Base-by-base conservation (phyloP, 37 sponge, comb jelly and placozoan genomes). In the Diacarnus erythraeanus region DNA sequence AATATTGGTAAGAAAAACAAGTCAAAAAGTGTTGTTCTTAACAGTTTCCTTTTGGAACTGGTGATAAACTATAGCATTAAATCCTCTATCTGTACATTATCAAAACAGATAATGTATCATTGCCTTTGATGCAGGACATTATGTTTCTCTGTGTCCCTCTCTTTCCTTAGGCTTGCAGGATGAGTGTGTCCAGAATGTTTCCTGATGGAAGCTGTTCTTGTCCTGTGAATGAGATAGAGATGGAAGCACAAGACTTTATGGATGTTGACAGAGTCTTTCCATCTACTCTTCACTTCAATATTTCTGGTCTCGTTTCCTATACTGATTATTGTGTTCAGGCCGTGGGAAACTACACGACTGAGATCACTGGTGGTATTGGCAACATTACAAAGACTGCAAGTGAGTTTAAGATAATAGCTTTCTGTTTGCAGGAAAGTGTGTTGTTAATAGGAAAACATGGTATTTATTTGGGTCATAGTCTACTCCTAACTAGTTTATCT, bases 291-390 rank as follows among this genome's bases (percentile, higher is more conserved):
- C n/a, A n/a, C n/a, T n/a, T n/a, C n/a, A n/a, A n/a, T n/a, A n/a
- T n/a, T n/a, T n/a, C n/a, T n/a, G n/a, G n/a, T n/a, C n/a, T n/a
- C n/a, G n/a, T n/a, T n/a, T n/a, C n/a, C n/a, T n/a, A n/a, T n/a
- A n/a, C n/a, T n/a, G n/a, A n/a, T n/a, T n/a, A n/a, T 35, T 74
- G 74, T 54, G 35, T 74, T 35, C 74, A 54, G 34, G 27, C 25
- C 54, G 57, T 74, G 18, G 74, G 74, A 9, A 74, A 33, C 18
- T 74, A 74, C 74, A 51, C 23, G 8, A 22, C 74, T 5, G 74
- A 74, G 35, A 57, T 74, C 34, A 74, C 66, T 34, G 66, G 3
- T 8, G 66, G 66, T 35, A 31, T 31, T 65, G 66, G 66, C 2
- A 2, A 15, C 33, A 1, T 65, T 8, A 3, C 33, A 31, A 3